Base-by-base conservation (phyloP, 2,113 vertebrate genomes). In the Perognathus longimembris region DNA sequence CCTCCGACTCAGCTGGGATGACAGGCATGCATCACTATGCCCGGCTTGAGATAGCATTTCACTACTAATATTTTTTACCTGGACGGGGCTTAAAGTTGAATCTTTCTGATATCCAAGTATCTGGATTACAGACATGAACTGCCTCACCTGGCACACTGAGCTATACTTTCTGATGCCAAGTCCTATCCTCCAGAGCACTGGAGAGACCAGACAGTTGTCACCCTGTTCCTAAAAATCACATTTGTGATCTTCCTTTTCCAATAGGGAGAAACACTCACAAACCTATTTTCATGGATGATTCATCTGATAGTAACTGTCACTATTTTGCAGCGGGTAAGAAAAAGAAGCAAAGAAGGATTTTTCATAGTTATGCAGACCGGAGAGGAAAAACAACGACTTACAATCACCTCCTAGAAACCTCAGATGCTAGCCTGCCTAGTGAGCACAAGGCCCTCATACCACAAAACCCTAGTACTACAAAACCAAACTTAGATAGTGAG, bases 371-470 rank as follows among this genome's bases (percentile, higher is more conserved):
- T 21, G 61, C 2, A 84, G 28, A 85, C 38, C 57, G 21, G 67
- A 89, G n/a, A 78, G 32, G 21, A 77, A 69, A 92, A 83, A 14
- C 45, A 18, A 30, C 22, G 45, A n/a, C 30, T 71, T 50, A 84
- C 21, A 50, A 70, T 64, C n/a, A 73, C 26, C 14, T 76, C 54
- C 91, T 38, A 67, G 67, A 96, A 75, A 74, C 87, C 54, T 79
- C 30, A 84, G 50, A 22, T 61, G 59, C 21, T 26, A 24, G 59
- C 6, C 24, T 61, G 22, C 24, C 22, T 22, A 22, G 1, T 24
- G 24, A 24, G 59, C 57, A 59, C 57, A 59, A 59, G 57, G 57
- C 59, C 59, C 59, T 24, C 6, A 45, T 45, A 59, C 17, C 20
- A 20, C 57, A 59, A 59, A 59, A 59, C 57, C 57, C 57, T 21